These are phyloP conservation scores for Sceloporus undulatus DNA, from an alignment of 2,113 vertebrate genomes.

Conservation along the genomic window DNA sequence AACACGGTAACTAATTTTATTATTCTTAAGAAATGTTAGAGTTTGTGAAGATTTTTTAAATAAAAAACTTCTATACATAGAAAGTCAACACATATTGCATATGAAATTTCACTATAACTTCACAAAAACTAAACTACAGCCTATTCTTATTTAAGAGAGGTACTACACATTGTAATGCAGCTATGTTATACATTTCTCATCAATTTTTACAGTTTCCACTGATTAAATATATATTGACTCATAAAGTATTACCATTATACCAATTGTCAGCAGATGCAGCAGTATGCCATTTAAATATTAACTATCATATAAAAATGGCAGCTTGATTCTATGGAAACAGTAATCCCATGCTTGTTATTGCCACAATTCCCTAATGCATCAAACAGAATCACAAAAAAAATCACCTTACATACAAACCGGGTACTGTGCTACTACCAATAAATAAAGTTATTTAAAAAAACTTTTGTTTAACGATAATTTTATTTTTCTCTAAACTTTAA, in stretches of 20 bases:
- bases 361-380: conserved; percentile 76
- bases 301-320: conserved; percentile 95
- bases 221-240: conserved; percentile 95
- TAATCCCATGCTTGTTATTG: conserved; percentile 80
- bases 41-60: conserved; percentile 45
- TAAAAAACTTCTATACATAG: conserved; percentile 53
- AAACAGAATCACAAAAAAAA: conserved; percentile 67
- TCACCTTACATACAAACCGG: conserved; percentile 51
- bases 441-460: conserved; percentile 57
- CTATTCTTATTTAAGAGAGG: conserved; percentile 65
- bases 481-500: conserved; percentile 66
- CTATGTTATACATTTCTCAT: conserved; percentile 85
- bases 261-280: conserved; percentile 90
- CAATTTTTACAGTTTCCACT: conserved; percentile 90
- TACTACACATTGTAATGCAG: conserved; percentile 62
- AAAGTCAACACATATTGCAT: conserved; percentile 40
- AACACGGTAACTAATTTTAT: conserved; percentile 78
- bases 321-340: conserved; percentile 89
- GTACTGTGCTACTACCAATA: conserved; percentile 51
- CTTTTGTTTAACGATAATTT: conserved; percentile 52
- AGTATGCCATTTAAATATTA: conserved; percentile 92
- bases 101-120: conserved; percentile 43
- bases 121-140: conserved; percentile 47
- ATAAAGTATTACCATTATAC: conserved; percentile 91
- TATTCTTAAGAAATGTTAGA: conserved; percentile 69